Base-by-base conservation (phyloP, 2,888 invertebrate species). In the Pachycephus smyrnensis region DNA sequence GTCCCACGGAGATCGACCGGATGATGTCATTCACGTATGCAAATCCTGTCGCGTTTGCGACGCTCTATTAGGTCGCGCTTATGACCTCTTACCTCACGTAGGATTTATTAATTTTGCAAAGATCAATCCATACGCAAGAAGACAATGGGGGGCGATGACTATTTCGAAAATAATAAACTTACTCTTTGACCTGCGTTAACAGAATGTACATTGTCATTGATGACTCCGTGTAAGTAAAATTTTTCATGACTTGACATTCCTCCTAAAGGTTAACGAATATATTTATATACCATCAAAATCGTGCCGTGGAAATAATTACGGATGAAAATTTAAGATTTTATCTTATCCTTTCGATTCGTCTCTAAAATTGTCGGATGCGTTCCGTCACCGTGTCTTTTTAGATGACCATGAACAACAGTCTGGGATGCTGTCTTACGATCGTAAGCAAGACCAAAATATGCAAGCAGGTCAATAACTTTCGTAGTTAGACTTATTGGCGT, bases 391-490 rank as follows among this genome's bases (percentile, higher is more conserved):
- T 93, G 92, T 75, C 92, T 88, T 32, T 86, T 82, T 11, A 89
- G 89, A 76, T 93, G 87, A 35, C 88, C 88, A 11, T 86, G 80
- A 3, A 93, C 88, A 71, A 93, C 85, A 4, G 90, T 89, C 11
- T 84, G 81, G 3, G 89, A 80, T 0, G 79, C 85, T 69, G 90
- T 92, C 85, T 92, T 93, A 69, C 92, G 84, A 83, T 93, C 93
- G 84, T 92, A 93, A 0, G 92, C 93, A 84, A 90, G 90, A 4
- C 93, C 94, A 12, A 93, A 80, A 76, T 85, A 80, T 15, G 74
- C 78, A 12, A 84, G 75, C 11, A 84, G 37, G 30, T 87, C 82
- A 68, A 87, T 82, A 11, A 81, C 1, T 3, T 11, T 69, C 11
- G 83, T 80, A 69, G 77, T 79, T 0, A 82, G 0, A 12, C 79